phyloP scores from a whole-genome alignment of 2,797 vertebrate species.

The Neostethus bicornis region DNA sequence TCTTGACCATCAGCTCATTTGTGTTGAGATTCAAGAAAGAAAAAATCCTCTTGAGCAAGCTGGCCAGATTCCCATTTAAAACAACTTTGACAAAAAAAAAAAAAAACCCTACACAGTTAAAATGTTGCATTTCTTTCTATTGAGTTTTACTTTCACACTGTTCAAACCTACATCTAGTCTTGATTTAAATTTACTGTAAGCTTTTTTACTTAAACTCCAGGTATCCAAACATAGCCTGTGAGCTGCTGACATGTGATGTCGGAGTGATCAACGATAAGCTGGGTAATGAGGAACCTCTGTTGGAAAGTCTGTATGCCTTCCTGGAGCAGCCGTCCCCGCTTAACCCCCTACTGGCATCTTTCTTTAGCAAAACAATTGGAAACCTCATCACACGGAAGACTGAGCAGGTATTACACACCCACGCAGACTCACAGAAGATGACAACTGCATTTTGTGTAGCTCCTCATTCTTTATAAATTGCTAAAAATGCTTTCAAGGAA shows the following conservation, averaged over 20 bases:
- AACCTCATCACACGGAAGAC: slow-evolving; percentile 96
- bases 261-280: slow-evolving; percentile 94
- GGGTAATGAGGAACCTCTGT: slow-evolving; percentile 89
- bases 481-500: no score
- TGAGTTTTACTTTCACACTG: background rate
- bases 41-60: background rate
- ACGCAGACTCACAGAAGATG: slow-evolving; percentile 3
- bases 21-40: background rate
- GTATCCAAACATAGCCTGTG: slow-evolving; percentile 94
- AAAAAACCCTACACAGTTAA: background rate
- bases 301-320: slow-evolving; percentile 90
- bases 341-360: slow-evolving; percentile 96
- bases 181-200: slow-evolving; percentile 14
- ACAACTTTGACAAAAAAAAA: background rate
- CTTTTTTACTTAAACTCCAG: slow-evolving; percentile 66
- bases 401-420: slow-evolving; percentile 85
- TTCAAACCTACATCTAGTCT: no score
- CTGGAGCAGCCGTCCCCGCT: slow-evolving; percentile 91
- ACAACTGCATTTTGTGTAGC: slow-evolving; percentile 13
- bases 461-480: no score
- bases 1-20: slow-evolving; percentile 15
- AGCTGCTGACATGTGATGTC: slow-evolving; percentile 94
- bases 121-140: background rate
- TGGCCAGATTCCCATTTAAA: background rate
- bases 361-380: slow-evolving; percentile 98